Conservation (phyloP, 2,888 invertebrate species). For the Podotricha telesiphe region DNA sequence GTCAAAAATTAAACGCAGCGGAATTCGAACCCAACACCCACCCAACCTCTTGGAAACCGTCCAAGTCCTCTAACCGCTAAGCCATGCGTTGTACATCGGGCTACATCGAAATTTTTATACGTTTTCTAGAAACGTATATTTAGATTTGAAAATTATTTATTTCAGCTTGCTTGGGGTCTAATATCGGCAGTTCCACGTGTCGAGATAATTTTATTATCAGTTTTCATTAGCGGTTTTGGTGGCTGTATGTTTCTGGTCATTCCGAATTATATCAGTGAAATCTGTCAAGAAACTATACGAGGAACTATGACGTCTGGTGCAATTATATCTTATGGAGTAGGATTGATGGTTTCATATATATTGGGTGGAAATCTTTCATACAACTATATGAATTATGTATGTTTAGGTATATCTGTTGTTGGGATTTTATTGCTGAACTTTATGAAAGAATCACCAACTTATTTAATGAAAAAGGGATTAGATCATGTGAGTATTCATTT, state of each 20-base stretch:
- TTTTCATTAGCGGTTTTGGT: slow-evolving; percentile 62
- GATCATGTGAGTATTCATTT: slow-evolving; percentile 52
- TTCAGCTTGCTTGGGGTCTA: slow-evolving; percentile 64
- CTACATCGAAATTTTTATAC: too few relatives aligned
- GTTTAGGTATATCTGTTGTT: slow-evolving; percentile 52
- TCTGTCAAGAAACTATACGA: slow-evolving; percentile 53
- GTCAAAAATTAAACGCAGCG: too few relatives aligned
- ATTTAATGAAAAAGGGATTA: slow-evolving; percentile 50
- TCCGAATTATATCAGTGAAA: slow-evolving; percentile 53
- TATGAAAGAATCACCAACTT: slow-evolving; percentile 59
- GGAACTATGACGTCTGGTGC: slow-evolving; percentile 52
- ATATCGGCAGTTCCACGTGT: slow-evolving; percentile 55
- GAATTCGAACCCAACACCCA: too few relatives aligned
- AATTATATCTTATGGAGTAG: slow-evolving; percentile 51
- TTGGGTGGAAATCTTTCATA: slow-evolving; percentile 63
- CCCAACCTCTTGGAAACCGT: too few relatives aligned
- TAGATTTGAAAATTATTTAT: slow-evolving; percentile 4
- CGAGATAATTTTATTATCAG: slow-evolving; percentile 57
- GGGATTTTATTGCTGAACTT: slow-evolving; percentile 52
- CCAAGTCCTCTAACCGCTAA: too few relatives aligned
- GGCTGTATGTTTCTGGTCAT: slow-evolving; percentile 57
- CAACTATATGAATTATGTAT: slow-evolving; percentile 57
- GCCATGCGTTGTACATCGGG: too few relatives aligned
- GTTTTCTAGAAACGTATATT: too few relatives aligned
- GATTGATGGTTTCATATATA: slow-evolving; percentile 53